Evolutionary conservation across 2,113 vertebrate genomes (phyloP).

Genomic region (Chamaetylas fuelleborni): DNA sequence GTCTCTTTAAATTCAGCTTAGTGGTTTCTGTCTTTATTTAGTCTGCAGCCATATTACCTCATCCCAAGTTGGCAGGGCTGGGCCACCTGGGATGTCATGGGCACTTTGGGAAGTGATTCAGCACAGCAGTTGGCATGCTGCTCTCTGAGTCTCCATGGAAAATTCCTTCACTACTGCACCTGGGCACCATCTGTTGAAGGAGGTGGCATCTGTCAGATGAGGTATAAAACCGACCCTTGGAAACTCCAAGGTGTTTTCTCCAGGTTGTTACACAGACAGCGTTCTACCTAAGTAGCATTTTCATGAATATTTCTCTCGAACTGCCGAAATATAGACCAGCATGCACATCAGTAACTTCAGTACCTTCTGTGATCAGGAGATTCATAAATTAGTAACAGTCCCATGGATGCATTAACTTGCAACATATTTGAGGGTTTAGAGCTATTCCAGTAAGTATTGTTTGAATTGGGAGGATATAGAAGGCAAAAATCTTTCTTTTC

Average conservation of each 20-base stretch:
- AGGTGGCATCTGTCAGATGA: not conserved
- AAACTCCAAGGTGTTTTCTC: not conserved
- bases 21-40: not conserved
- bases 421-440: not conserved
- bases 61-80: not conserved
- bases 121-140: rapidly evolving
- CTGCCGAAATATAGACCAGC: not conserved
- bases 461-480: not conserved
- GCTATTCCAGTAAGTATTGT: not conserved
- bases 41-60: not conserved
- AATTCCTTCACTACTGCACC: not conserved
- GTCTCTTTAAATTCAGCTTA: not conserved
- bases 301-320: not conserved
- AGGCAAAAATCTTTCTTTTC: not conserved
- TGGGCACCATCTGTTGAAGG: not conserved
- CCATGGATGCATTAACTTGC: not conserved
- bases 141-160: not conserved
- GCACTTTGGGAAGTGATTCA: not conserved
- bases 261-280: not conserved
- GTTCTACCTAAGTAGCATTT: not conserved
- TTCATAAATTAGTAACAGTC: not conserved
- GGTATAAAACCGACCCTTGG: not conserved
- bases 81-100: not conserved
- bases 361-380: not conserved
- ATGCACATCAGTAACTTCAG: not conserved